Percentiles rank a stretch among this genome's conserved stretches.
phyloP scores from a whole-genome alignment of 2,888 invertebrate species.

The Scaptodrosophila latifasciaeformis region DNA sequence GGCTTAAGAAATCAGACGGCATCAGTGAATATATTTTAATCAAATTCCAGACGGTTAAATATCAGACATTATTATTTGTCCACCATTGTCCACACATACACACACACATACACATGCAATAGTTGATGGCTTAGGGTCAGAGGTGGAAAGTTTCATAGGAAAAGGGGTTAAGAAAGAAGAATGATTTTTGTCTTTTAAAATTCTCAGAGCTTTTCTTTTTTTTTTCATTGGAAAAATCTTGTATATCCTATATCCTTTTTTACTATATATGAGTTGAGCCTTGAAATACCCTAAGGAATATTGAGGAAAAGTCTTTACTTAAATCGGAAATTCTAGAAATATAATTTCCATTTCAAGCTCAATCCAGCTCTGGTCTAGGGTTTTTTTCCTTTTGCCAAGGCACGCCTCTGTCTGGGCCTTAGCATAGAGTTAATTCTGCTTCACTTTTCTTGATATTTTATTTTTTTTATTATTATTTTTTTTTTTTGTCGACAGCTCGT shows the following conservation, averaged over 20 bases:
- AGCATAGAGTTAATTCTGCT: not conserved
- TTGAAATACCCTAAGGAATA: no score
- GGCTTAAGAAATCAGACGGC: conserved; percentile 26
- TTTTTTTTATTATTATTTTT: conserved; percentile 1
- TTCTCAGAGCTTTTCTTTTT: no score
- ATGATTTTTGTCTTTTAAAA: no score
- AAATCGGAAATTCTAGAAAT: no score
- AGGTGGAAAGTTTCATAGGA: not conserved
- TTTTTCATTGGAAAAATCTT: no score
- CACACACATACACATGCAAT: conserved; percentile 3
- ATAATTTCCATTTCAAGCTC: no score
- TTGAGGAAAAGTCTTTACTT: no score
- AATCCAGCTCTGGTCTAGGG: not conserved
- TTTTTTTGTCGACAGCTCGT: conserved; percentile 53
- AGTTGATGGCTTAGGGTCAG: not conserved
- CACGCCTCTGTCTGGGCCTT: conserved; percentile 13
- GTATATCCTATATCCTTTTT: no score
- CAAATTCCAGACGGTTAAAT: conserved; percentile 53
- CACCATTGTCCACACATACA: conserved; percentile 16
- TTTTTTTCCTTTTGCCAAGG: not conserved
- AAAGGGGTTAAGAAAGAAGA: no score
- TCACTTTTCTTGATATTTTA: conserved; percentile 8
- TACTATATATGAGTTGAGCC: no score
- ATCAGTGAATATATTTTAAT: conserved; percentile 52
- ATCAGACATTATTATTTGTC: conserved; percentile 28